Percentiles rank a stretch among this genome's conserved stretches.
These are phyloP conservation scores for Argya squamiceps DNA, from an alignment of 2,797 vertebrate species.

Conservation along the genomic window DNA sequence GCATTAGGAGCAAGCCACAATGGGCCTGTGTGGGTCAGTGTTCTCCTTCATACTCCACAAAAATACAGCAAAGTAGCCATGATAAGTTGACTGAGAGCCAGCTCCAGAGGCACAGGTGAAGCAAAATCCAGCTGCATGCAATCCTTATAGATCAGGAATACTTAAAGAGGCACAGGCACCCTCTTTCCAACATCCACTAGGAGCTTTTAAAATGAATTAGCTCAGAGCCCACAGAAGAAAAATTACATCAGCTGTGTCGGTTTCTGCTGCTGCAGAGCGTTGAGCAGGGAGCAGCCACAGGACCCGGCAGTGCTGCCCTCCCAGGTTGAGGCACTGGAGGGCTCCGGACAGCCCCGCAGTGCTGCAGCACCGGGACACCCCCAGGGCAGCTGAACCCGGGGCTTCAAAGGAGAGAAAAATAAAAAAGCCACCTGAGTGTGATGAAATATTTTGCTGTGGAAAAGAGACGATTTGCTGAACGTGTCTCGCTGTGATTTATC, in stretches of 20 bases:
- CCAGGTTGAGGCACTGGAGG: too few species aligned
- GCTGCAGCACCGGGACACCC: not conserved
- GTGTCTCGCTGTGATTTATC: accelerated
- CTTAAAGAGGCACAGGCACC: not conserved
- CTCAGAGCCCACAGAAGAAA: not conserved
- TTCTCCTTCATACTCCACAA: not conserved
- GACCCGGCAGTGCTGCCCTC: accelerated
- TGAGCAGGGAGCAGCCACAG: not conserved
- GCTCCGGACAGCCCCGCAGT: not conserved
- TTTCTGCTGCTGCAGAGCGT: accelerated
- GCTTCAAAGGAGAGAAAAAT: not conserved
- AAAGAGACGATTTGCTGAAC: not conserved
- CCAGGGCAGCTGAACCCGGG: accelerated
- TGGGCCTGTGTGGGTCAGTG: accelerated
- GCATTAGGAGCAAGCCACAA: not conserved
- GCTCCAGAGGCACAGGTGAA: not conserved
- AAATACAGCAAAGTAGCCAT: not conserved
- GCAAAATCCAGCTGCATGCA: not conserved
- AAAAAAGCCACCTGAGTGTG: accelerated
- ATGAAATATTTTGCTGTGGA: not conserved
- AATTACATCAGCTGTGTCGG: accelerated
- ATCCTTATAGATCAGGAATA: not conserved
- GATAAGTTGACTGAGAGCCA: not conserved
- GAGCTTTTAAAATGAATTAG: not conserved
- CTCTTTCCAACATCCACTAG: not conserved